These are phyloP conservation scores for Pandemis corylana DNA, from an alignment of 2,888 invertebrate species.

Conservation along the genomic window DNA sequence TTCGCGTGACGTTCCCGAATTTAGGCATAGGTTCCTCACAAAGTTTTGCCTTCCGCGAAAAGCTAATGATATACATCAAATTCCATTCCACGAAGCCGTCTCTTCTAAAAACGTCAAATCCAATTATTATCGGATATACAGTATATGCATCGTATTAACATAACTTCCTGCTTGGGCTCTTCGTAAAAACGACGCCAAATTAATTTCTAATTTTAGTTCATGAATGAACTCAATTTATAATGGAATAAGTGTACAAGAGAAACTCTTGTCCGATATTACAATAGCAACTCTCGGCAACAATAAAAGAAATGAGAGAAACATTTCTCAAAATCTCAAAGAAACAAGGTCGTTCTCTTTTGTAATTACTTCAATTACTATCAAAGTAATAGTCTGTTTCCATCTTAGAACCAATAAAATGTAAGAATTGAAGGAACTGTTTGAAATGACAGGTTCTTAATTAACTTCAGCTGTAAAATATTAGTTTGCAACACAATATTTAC, in stretches of 20 bases:
- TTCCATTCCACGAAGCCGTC: not conserved
- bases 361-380: conserved; percentile 21
- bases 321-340: conserved; percentile 16
- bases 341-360: conserved; percentile 14
- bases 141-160: not conserved
- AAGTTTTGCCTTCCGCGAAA: not conserved
- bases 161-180: not conserved
- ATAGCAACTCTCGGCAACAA: conserved; percentile 12
- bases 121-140: not conserved
- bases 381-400: conserved; percentile 4
- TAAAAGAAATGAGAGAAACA: conserved; percentile 17
- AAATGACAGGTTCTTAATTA: not conserved
- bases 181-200: not conserved
- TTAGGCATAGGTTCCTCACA: not conserved
- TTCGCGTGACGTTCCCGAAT: too few species aligned
- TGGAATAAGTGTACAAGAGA: conserved; percentile 18
- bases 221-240: conserved; percentile 20
- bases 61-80: not conserved
- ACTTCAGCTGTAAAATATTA: not conserved
- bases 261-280: conserved; percentile 17
- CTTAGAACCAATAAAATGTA: not conserved
- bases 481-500: not conserved
- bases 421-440: not conserved
- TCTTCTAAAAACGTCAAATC: not conserved
- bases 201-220: conserved; percentile 12